Evolutionary conservation across 2,797 vertebrate genomes (phyloP), one percentile per base, ranked within the genome.

Genomic region (Clarias platycephalus): DNA sequence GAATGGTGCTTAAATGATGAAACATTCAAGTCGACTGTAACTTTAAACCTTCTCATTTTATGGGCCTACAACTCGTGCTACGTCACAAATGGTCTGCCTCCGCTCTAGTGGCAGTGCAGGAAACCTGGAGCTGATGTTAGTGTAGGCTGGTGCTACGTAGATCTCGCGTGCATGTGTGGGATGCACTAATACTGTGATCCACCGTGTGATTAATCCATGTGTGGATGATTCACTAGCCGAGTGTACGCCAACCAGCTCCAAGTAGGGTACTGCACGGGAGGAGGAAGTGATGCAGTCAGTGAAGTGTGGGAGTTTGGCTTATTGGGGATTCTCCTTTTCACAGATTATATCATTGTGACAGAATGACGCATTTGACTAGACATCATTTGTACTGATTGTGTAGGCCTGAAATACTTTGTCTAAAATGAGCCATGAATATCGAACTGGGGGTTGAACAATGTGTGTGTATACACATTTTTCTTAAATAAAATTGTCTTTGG

Each of bases 171-270:
- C 34, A 57, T 78, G 70, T 77, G 83, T 84, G 68, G 83, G 83
- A 67, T 64, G 84, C 75, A 63, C 31, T 75, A 84, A 67, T 76
- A 72, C 84, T 20, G 44, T 26, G 64, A 76, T 81, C 63, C 72
- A 60, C 77, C 24, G 22, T 34, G 24, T 84, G 79, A 82, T 84
- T 53, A 83, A 85, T 86, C 58, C 76, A 57, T 85, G 82, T 86
- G 89, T 89, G 86, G 85, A 84, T 95, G 94, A 95, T 85, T 95
- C 94, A 95, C 53, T 22, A 28, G 67, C 84, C 89, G 26, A 28
- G 87, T 89, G 90, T 88, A 92, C 86, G 70, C 91, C 60, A 86
- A 85, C 90, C 88, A 86, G 90, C 83, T 92, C 92, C 92, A 91
- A 88, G 84, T 87, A 72, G 67, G 91, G 92, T 88, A 88, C 79